Conservation (phyloP, 2,113 vertebrate genomes). For the Stigmatopora argus region DNA sequence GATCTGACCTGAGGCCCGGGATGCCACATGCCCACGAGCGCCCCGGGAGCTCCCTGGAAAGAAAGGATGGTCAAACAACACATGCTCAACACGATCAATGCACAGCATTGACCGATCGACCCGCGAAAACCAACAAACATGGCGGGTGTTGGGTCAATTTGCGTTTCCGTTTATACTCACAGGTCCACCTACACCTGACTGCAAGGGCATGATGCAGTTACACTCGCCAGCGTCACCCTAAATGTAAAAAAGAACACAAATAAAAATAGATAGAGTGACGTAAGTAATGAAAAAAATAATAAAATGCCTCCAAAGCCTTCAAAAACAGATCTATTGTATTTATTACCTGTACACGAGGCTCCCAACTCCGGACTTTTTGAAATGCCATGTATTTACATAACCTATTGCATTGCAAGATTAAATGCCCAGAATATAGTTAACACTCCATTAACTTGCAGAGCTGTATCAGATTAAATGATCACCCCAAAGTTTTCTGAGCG, state of each 20-base stretch:
- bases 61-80: constrained; percentile 58
- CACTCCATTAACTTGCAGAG: background rate
- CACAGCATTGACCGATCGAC: background rate
- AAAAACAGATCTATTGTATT: constrained; percentile 15
- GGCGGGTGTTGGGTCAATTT: background rate
- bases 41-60: constrained; percentile 84
- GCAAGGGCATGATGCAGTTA: constrained; percentile 64
- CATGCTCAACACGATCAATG: constrained; percentile 10
- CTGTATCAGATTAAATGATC: constrained; percentile 8
- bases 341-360: background rate
- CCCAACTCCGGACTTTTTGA: constrained; percentile 3
- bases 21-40: constrained; percentile 75
- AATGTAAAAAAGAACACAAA: constrained; percentile 25
- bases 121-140: background rate
- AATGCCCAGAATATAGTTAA: background rate
- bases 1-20: constrained; percentile 84
- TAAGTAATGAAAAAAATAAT: background rate
- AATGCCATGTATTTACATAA: constrained; percentile 13
- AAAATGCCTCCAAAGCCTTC: background rate
- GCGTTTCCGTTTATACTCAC: constrained; percentile 67
- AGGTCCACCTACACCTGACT: constrained; percentile 74
- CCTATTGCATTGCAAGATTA: constrained; percentile 1
- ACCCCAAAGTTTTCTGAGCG: background rate
- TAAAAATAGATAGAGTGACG: background rate
- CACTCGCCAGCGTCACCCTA: constrained; percentile 86